A percentile compares a stretch with the other conserved stretches of the same genome.
phyloP scores from a whole-genome alignment of 92 coral and sea anemone species.

The Umimayanthus chanpuru region DNA sequence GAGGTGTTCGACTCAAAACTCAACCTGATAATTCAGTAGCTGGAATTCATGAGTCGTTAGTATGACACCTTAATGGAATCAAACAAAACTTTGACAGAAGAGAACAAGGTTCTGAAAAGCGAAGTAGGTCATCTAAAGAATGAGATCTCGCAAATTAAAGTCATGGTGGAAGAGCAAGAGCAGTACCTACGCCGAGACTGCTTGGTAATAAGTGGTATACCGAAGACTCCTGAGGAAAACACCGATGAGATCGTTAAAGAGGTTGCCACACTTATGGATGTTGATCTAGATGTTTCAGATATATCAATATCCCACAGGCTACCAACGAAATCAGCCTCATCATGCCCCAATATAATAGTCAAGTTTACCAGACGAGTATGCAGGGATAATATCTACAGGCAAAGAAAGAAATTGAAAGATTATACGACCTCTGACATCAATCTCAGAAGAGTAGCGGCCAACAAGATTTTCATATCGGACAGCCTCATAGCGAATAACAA shows the following conservation, averaged over 20 bases:
- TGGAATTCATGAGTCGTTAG: conserved; percentile 5
- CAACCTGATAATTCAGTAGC: not conserved
- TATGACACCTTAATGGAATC: not conserved
- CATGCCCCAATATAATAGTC: conserved; percentile 12
- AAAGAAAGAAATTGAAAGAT: not conserved
- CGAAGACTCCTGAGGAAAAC: conserved; percentile 14
- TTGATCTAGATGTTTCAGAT: conserved; percentile 11
- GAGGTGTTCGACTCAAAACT: too few species aligned
- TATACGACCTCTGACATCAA: conserved; percentile 1
- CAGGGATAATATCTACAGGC: conserved; percentile 17
- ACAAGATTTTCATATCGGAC: conserved; percentile 9
- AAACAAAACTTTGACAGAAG: not conserved
- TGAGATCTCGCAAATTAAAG: not conserved
- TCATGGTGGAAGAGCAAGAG: conserved; percentile 1
- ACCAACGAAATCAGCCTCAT: conserved; percentile 15
- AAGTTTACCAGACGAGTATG: conserved; percentile 10
- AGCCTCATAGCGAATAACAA: conserved; percentile 17
- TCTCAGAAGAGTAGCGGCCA: conserved; percentile 19
- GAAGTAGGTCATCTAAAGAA: conserved; percentile 1
- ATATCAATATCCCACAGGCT: conserved; percentile 8
- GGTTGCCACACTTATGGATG: not conserved
- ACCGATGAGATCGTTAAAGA: conserved; percentile 25
- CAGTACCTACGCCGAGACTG: not conserved
- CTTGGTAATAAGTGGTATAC: conserved; percentile 2
- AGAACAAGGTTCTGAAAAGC: not conserved